phyloP scores from a whole-genome alignment of 2,797 vertebrate genomes.

The Sebastes hubbsi region DNA sequence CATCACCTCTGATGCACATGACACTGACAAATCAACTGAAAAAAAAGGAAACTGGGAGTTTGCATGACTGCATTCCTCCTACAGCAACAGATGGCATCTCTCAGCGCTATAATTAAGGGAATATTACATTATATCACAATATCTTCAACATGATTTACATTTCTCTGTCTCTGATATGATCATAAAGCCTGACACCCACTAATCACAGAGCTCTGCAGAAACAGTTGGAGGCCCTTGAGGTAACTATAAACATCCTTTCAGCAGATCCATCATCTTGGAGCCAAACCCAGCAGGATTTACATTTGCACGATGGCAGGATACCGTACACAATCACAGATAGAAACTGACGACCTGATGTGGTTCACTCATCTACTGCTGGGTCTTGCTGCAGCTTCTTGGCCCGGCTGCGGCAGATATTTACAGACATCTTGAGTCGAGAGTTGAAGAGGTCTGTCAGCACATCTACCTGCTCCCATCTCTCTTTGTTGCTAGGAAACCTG shows the following conservation, averaged over 20 bases:
- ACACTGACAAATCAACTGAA: neutral
- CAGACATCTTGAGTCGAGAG: neutral
- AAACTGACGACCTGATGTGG: neutral
- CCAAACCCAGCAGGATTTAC: neutral
- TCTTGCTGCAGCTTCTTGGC: neutral
- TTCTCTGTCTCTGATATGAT: neutral
- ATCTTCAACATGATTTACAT: neutral
- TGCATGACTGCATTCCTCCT: neutral
- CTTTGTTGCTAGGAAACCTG: constrained; percentile 17
- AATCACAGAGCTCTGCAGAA: constrained; percentile 5
- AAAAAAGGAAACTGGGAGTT: neutral
- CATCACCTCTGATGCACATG: neutral
- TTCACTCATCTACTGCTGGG: constrained; percentile 12
- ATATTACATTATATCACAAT: neutral
- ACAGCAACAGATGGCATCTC: neutral
- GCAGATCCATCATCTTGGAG: neutral
- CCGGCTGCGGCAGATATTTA: neutral
- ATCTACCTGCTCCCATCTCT: neutral
- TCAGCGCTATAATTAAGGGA: neutral
- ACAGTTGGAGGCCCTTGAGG: neutral
- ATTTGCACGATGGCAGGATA: neutral
- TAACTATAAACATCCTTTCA: neutral
- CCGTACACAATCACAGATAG: neutral
- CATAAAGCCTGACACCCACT: constrained; percentile 10
- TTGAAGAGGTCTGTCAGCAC: neutral